Evolutionary conservation across 2,797 vertebrate genomes (phyloP).

Genomic region (Girardinus metallicus): DNA sequence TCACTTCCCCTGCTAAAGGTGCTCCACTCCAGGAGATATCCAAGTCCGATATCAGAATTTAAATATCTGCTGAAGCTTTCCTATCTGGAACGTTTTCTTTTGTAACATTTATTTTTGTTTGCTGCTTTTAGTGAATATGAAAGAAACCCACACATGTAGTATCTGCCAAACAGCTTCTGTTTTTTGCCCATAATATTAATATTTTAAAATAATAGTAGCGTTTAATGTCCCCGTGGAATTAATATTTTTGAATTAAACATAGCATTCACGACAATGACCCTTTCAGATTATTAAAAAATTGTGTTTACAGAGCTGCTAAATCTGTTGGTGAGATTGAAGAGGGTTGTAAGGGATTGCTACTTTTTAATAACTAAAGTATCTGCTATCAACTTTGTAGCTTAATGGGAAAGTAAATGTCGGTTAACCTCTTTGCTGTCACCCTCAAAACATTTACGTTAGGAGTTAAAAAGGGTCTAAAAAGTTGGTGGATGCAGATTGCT

Average conservation of each 20-base stretch:
- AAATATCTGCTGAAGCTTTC: neutral
- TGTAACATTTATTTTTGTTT: neutral
- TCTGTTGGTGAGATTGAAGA: neutral
- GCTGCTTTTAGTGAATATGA: neutral
- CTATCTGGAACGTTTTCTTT: neutral
- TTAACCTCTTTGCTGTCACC: neutral
- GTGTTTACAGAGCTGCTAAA: neutral
- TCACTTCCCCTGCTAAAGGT: neutral
- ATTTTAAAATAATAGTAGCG: neutral
- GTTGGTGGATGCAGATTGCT: neutral
- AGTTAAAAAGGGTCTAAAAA: neutral
- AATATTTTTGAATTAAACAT: neutral
- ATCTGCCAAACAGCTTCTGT: neutral
- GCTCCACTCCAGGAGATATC: neutral
- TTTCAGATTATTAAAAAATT: neutral
- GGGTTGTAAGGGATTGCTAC: too few relatives aligned
- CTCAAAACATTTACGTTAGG: too few relatives aligned
- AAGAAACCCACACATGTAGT: neutral
- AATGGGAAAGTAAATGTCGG: neutral
- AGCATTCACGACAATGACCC: neutral
- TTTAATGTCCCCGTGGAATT: neutral
- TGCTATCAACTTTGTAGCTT: neutral
- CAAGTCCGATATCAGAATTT: too few relatives aligned
- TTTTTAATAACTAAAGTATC: neutral
- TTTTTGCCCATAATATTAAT: neutral